A percentile compares a stretch with the other conserved stretches of the same genome.
Evolutionary conservation across 92 coral and sea anemone species (phyloP).

Genomic region (Isaurus tuberculatus): DNA sequence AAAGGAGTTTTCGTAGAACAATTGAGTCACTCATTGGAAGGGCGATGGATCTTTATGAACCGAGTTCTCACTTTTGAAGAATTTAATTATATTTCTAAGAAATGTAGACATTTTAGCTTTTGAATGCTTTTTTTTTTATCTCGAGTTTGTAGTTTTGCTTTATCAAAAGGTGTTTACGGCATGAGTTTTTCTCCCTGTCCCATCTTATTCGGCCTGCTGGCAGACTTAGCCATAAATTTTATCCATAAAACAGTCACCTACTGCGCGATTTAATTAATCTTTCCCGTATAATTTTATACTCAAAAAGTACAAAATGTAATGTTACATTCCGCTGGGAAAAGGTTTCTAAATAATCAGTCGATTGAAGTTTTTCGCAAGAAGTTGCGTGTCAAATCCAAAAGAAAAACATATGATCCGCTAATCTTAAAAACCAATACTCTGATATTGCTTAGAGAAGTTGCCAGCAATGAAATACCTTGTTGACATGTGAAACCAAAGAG

Average conservation of each 20-base stretch:
- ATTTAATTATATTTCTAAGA: background rate
- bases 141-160: background rate
- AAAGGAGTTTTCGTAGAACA: background rate
- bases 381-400: background rate
- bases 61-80: background rate
- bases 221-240: background rate
- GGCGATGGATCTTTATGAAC: no score
- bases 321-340: background rate
- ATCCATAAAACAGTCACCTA: background rate
- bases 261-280: background rate
- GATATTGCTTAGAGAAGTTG: background rate
- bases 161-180: background rate
- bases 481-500: background rate
- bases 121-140: background rate
- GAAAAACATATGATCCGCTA: constrained; percentile 1
- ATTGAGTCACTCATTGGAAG: background rate
- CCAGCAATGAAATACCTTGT: constrained; percentile 5
- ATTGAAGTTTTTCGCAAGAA: background rate
- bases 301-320: background rate
- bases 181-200: background rate
- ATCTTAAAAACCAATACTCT: background rate
- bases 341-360: background rate
- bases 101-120: background rate
- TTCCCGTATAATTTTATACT: background rate
- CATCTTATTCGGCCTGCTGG: background rate